Percentiles rank a stretch among this genome's conserved stretches.
These are phyloP conservation scores for Cryptoprocta ferox DNA, from an alignment of 2,797 vertebrate genomes.

Conservation along the genomic window DNA sequence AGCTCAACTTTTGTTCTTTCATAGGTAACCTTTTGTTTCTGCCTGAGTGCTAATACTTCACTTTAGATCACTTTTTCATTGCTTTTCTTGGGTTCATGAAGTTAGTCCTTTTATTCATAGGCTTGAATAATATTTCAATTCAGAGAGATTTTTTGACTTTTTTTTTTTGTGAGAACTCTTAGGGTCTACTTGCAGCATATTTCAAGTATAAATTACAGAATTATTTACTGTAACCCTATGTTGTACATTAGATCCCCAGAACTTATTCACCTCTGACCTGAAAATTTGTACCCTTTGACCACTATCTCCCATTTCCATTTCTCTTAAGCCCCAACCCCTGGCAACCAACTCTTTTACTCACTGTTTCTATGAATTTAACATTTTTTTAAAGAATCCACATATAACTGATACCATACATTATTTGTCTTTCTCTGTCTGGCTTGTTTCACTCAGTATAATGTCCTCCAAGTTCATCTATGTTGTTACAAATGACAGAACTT, in stretches of 20 bases:
- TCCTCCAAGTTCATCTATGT: neutral
- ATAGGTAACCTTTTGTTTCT: neutral
- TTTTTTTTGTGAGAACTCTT: neutral
- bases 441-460: neutral
- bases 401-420: neutral
- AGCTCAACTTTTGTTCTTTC: neutral
- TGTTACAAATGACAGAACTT: neutral
- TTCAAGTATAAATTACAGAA: neutral
- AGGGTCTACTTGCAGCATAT: neutral
- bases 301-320: neutral
- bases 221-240: neutral
- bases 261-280: neutral
- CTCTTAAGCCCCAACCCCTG: neutral
- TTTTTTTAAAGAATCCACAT: neutral
- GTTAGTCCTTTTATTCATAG: constrained; percentile 13
- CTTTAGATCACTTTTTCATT: neutral
- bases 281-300: neutral
- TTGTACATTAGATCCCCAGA: neutral
- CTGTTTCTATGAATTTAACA: neutral
- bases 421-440: neutral
- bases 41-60: neutral
- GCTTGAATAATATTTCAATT: constrained; percentile 29
- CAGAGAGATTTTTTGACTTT: neutral
- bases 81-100: constrained; percentile 34
- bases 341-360: neutral